A percentile compares a stretch with the other conserved stretches of the same genome.
phyloP scores from a whole-genome alignment of 2,113 vertebrate genomes.

The Myiopsitta monachus region DNA sequence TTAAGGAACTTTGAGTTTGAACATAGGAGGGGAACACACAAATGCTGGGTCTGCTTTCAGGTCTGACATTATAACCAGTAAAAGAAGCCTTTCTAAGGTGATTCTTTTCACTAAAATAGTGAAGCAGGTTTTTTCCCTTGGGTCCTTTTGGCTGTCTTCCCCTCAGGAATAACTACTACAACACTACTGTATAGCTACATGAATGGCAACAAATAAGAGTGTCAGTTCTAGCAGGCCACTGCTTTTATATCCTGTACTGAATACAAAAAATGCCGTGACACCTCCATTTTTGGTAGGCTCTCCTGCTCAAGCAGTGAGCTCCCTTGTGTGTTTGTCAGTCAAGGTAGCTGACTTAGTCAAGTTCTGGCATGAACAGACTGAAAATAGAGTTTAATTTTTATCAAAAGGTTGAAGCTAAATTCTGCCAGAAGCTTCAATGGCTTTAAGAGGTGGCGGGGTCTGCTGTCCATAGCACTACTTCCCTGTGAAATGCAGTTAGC shows the following conservation, averaged over 20 bases:
- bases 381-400: neutral
- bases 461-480: neutral
- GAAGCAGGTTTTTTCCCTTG: neutral
- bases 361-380: neutral
- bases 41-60: neutral
- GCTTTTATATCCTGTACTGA: neutral
- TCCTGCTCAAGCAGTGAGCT: neutral
- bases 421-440: neutral
- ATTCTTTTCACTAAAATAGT: neutral
- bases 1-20: neutral
- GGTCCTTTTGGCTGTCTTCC: neutral
- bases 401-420: neutral
- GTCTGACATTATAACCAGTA: neutral
- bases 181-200: neutral
- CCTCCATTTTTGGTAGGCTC: neutral
- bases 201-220: neutral
- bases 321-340: neutral
- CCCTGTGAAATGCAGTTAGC: neutral
- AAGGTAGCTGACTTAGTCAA: neutral
- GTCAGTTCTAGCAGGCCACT: neutral
- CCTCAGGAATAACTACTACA: neutral
- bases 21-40: neutral
- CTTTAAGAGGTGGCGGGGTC: neutral
- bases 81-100: neutral
- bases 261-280: neutral